Base-by-base conservation (phyloP, 2,888 invertebrate species). In the Microdon myrmicae region DNA sequence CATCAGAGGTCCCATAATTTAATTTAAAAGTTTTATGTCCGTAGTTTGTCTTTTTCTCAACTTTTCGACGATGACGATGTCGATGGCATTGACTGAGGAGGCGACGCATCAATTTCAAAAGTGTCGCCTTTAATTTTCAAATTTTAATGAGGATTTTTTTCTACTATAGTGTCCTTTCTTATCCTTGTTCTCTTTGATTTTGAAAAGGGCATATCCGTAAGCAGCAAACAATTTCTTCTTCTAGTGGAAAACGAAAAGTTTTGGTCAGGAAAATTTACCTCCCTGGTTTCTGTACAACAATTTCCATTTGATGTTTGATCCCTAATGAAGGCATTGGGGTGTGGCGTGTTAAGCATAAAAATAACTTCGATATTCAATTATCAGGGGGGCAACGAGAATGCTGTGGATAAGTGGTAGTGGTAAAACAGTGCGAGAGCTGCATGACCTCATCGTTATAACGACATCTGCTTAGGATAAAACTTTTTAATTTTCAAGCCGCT, bases 61-160 rank as follows among this genome's bases (percentile, higher is more conserved):
- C 56, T 56, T 61, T 56, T 26, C 26, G 28, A 26, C 16, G 1
- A 7, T 2, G 3, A 14, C 17, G 26, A 14, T 10, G 19, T n/a
- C 26, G 28, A 19, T 19, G 17, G 4, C n/a, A n/a, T n/a, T n/a
- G 8, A 17, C 26, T 19, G 14, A 9, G 9, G 25, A 22, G 16
- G 25, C 39, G 25, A 64, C 61, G 34, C 53, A 56, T 56, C 56
- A 45, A 51, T 56, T 45, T 44, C 41, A 38, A 55, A 45, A 59
- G 56, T 64, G 61, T 64, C 61, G 56, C 56, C 43, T 39, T 56
- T 64, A 56, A 64, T 64, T 64, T 64, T 64, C 55, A 51, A 56
- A 64, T 56, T 56, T 64, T 64, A 64, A 64, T 64, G 61, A 64
- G 61, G 51, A 45, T 56, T 61, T 61, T 34, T 29, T 34, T 26